Evolutionary conservation across 2,113 vertebrate species (phyloP).

Genomic region (Seriola aureovittata): DNA sequence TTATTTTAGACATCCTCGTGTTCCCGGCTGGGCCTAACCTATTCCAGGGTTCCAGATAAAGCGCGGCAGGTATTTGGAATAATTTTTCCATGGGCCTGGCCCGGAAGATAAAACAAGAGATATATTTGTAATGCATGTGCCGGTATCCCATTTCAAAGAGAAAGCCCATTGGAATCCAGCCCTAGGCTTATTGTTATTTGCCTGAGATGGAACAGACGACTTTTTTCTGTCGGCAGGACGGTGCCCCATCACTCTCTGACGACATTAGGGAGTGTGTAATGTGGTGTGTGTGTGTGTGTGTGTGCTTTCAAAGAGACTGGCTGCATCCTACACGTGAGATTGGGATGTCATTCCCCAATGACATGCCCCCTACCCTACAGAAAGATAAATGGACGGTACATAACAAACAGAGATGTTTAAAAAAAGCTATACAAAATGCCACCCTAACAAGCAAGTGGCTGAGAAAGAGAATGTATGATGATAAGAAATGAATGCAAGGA

Average conservation of each 20-base stretch:
- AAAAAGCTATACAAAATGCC: constrained; percentile 7
- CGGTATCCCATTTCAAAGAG: constrained; percentile 85
- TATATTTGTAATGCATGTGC: constrained; percentile 83
- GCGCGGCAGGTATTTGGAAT: constrained; percentile 85
- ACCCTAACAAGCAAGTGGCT: not conserved
- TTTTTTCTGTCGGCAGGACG: constrained; percentile 75
- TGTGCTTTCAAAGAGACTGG: constrained; percentile 60
- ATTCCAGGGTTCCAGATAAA: constrained; percentile 86
- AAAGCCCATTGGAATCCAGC: constrained; percentile 80
- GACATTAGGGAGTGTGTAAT: constrained; percentile 69
- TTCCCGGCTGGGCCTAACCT: constrained; percentile 82
- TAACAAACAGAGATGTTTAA: constrained; percentile 1
- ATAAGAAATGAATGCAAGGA: not conserved
- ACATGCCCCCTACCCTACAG: constrained; percentile 25
- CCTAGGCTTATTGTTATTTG: constrained; percentile 84
- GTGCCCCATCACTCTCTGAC: constrained; percentile 80
- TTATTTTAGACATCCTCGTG: constrained; percentile 85
- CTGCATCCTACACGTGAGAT: constrained; percentile 52
- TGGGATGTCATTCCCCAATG: constrained; percentile 57
- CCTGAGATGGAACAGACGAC: constrained; percentile 82
- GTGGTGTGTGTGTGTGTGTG: constrained; percentile 9
- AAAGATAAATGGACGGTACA: constrained; percentile 20
- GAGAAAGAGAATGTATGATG: not conserved
- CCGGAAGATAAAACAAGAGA: constrained; percentile 85
- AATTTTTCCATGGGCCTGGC: constrained; percentile 85